Base-by-base conservation (phyloP, 2,888 invertebrate genomes). In the Sipha maydis region DNA sequence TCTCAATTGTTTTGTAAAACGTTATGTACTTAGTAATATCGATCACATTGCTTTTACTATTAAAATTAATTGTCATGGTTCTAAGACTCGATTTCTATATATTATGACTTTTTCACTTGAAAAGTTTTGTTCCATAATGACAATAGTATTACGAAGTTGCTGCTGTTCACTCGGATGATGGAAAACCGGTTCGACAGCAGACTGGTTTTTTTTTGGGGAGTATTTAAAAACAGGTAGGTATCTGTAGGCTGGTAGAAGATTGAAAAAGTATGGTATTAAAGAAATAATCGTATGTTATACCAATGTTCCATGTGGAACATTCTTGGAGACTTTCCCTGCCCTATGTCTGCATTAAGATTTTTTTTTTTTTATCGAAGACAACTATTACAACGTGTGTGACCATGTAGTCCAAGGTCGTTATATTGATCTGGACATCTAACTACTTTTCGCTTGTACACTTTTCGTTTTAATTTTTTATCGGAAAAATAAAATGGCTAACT, bases 151-250 rank as follows among this genome's bases (percentile, higher is more conserved):
- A 48, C 11, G 25, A 61, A 67, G 67, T 34, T 7, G 25, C 67
- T 8, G 3, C 28, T 41, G 34, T 17, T 4, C 31, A 17, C 69
- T 31, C 34, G 17, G 34, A 67, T 28, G 31, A 54, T 48, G 34
- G n/a, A 31, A 86, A 86, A 86, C 85, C 85, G 85, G 85, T 86
- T 86, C 21, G 28, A 34, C 34, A 19, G 38, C 28, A 21, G 85
- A 86, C 85, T 38, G 79, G 85, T 86, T 86, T 86, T 79, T 77
- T 75, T 84, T 84, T 79, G 34, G 14, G 38, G 9, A 73, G 69
- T 71, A 78, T 71, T 78, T 78, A 69, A 85, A 78, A 79, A 69
- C 78, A 21, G 71, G 71, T 71, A 79, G 41, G 75, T 79, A 78
- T 38, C 73, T 48, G 34, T 67, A 71, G 79, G 85, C 79, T 38